Conservation (phyloP, 2,797 vertebrate species). For the Rhynchonycteris naso region DNA sequence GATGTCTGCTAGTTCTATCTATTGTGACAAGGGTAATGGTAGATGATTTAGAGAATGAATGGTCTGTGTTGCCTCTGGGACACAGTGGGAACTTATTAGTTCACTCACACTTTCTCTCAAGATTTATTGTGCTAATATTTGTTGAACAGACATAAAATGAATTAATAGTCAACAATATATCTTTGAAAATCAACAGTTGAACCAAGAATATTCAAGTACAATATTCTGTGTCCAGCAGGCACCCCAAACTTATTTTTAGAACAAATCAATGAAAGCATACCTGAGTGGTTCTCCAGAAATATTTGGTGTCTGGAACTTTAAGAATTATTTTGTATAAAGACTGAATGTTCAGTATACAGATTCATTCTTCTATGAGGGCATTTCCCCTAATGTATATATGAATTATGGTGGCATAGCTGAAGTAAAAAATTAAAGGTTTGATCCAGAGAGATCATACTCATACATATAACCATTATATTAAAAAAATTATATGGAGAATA, state of each 20-base stretch:
- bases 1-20: not conserved
- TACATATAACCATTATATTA: not conserved
- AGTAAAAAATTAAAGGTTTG: not conserved
- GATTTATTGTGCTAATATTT: not conserved
- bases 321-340: not conserved
- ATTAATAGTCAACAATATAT: not conserved
- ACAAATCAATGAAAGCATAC: not conserved
- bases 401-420: not conserved
- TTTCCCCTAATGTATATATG: not conserved
- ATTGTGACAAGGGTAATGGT: rapidly evolving
- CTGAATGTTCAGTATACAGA: not conserved
- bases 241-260: not conserved
- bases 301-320: not conserved
- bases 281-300: not conserved
- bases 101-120: not conserved
- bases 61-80: not conserved
- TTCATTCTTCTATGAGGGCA: not conserved
- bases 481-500: not conserved
- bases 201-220: not conserved
- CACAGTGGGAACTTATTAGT: not conserved
- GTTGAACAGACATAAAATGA: not conserved
- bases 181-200: not conserved
- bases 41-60: not conserved
- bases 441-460: not conserved
- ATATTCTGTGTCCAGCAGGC: not conserved